Conservation (phyloP, 2,113 vertebrate genomes). For the Nothocercus nigrocapillus region DNA sequence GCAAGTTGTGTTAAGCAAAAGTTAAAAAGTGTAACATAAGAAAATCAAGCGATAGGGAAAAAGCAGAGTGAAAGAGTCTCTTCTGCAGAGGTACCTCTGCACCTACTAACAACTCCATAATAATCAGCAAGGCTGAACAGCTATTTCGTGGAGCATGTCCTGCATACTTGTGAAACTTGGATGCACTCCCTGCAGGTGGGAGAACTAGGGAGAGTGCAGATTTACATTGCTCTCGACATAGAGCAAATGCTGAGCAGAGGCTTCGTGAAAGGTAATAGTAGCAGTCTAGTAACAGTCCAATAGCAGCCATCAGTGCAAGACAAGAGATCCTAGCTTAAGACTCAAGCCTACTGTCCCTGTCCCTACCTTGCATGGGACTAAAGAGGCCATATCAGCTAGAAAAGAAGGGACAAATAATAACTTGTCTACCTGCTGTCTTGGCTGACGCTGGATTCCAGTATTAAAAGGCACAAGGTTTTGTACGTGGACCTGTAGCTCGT, state of each 20-base stretch:
- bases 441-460: neutral
- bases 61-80: neutral
- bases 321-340: neutral
- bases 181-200: neutral
- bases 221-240: rapidly evolving
- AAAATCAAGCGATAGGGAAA: neutral
- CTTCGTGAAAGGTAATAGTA: neutral
- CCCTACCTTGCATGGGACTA: neutral
- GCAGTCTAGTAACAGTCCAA: too few relatives aligned
- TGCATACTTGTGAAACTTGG: neutral
- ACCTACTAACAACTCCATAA: rapidly evolving
- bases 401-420: neutral
- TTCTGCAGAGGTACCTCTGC: neutral
- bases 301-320: neutral
- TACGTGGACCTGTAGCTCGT: rapidly evolving
- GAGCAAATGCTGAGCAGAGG: neutral
- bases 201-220: neutral
- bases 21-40: neutral
- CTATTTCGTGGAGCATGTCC: neutral
- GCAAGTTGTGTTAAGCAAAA: neutral
- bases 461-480: neutral
- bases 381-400: neutral
- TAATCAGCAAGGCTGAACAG: neutral
- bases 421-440: neutral
- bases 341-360: neutral